These are phyloP conservation scores for Forbesichthys agassizii DNA, from an alignment of 2,113 vertebrate genomes.

Conservation along the genomic window DNA sequence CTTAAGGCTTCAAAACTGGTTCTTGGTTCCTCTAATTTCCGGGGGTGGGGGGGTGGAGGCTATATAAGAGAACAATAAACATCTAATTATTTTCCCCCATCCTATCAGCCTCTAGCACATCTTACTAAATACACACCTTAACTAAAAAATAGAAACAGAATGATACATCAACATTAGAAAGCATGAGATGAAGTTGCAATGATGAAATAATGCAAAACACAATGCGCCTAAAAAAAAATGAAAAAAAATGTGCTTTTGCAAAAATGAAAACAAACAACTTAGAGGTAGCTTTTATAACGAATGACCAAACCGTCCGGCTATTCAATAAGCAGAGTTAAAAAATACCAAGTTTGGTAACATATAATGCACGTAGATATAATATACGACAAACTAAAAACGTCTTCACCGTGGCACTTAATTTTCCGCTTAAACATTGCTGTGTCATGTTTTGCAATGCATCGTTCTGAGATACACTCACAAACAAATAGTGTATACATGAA, in stretches of 20 bases:
- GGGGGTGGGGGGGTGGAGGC: slow-evolving; percentile 50
- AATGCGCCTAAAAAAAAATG: slow-evolving; percentile 55
- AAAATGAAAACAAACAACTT: slow-evolving; percentile 72
- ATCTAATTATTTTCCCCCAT: slow-evolving; percentile 46
- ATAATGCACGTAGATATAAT: slow-evolving; percentile 73
- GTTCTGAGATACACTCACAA: slow-evolving; percentile 34
- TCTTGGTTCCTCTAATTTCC: slow-evolving; percentile 53
- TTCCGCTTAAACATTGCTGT: slow-evolving; percentile 51
- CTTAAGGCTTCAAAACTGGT: slow-evolving; percentile 78
- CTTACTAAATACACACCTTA: slow-evolving; percentile 36
- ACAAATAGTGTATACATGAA: slow-evolving; percentile 18
- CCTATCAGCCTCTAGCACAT: slow-evolving; percentile 61
- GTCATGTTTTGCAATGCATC: slow-evolving; percentile 55
- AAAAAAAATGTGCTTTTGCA: slow-evolving; percentile 59
- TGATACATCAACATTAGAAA: slow-evolving; percentile 71
- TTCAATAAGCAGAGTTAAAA: slow-evolving; percentile 73
- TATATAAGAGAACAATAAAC: slow-evolving; percentile 63
- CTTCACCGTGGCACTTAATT: slow-evolving; percentile 74
- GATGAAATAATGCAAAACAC: slow-evolving; percentile 76
- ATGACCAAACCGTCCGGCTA: slow-evolving; percentile 74
- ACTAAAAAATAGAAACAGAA: slow-evolving; percentile 64
- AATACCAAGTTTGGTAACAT: slow-evolving; percentile 87
- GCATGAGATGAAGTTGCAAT: slow-evolving; percentile 81
- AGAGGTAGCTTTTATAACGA: slow-evolving; percentile 96
- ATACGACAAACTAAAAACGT: slow-evolving; percentile 60